These are phyloP conservation scores for Cylindroiulus punctatus DNA, from an alignment of 2,888 invertebrate genomes.

Conservation along the genomic window DNA sequence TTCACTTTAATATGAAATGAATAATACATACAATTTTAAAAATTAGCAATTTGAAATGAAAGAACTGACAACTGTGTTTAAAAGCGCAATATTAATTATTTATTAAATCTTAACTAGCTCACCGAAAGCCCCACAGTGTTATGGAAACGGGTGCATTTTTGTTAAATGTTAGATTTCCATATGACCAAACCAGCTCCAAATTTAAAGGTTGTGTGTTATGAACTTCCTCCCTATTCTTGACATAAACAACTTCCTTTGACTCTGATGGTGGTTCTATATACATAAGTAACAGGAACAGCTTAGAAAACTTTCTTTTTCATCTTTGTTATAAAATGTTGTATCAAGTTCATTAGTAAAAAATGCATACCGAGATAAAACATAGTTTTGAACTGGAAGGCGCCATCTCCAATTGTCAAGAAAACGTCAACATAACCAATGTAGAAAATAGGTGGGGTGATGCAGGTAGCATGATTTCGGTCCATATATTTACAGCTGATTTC, in stretches of 20 bases:
- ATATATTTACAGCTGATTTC: conserved; percentile 58
- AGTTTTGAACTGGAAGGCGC: conserved; percentile 86
- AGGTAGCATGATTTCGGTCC: conserved; percentile 83
- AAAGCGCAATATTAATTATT: too few species aligned
- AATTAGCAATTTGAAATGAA: too few species aligned
- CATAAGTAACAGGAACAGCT: neutral
- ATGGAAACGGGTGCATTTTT: conserved; percentile 80
- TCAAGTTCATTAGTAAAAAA: neutral
- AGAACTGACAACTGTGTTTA: too few species aligned
- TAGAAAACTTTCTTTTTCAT: too few species aligned
- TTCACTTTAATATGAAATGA: conserved; percentile 72
- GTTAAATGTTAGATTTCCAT: conserved; percentile 84
- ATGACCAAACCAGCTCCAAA: conserved; percentile 84
- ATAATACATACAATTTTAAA: too few species aligned
- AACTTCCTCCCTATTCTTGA: conserved; percentile 73
- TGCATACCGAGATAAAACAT: conserved; percentile 87
- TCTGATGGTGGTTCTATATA: conserved; percentile 84
- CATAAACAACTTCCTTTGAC: conserved; percentile 85
- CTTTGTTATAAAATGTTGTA: neutral
- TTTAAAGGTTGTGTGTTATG: conserved; percentile 79
- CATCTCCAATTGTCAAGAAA: conserved; percentile 84
- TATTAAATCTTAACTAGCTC: conserved; percentile 12
- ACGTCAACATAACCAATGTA: conserved; percentile 90
- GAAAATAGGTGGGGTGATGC: conserved; percentile 86
- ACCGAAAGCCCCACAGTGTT: conserved; percentile 84